Percentiles rank a stretch among this genome's conserved stretches.
These are phyloP conservation scores for Scatophagus argus DNA, from an alignment of 2,113 vertebrate species.

Conservation along the genomic window DNA sequence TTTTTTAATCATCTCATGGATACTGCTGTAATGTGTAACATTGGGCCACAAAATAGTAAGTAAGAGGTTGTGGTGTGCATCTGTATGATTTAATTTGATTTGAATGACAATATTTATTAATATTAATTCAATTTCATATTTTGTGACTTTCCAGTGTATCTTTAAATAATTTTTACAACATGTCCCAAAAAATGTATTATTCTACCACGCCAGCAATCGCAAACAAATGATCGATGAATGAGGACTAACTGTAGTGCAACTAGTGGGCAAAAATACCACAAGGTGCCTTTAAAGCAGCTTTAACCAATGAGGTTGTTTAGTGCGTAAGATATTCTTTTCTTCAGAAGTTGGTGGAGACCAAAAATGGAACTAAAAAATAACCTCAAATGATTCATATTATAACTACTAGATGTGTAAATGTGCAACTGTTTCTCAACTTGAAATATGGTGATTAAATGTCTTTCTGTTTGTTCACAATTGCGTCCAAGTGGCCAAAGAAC, in stretches of 20 bases:
- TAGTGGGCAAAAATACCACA: not conserved
- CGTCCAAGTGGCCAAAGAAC: no score
- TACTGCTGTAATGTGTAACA: not conserved
- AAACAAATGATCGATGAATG: not conserved
- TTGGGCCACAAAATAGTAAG: not conserved
- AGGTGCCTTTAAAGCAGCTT: not conserved
- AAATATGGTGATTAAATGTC: no score
- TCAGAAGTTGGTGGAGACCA: not conserved
- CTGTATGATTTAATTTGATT: not conserved
- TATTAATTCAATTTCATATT: not conserved
- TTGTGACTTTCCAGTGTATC: not conserved
- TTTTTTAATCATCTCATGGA: conserved; percentile 20
- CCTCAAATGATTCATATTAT: no score
- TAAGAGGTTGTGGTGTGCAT: not conserved
- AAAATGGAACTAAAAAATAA: no score
- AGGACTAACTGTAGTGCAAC: not conserved
- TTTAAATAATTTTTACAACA: no score
- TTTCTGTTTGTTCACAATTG: no score
- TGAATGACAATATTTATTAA: not conserved
- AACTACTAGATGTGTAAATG: no score
- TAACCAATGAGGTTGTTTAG: not conserved
- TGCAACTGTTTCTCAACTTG: no score
- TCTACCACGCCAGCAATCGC: not conserved
- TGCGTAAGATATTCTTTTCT: no score
- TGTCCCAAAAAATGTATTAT: no score